Evolutionary conservation across 2,888 invertebrate species (phyloP).

Genomic region (Drosophila neonasuta): DNA sequence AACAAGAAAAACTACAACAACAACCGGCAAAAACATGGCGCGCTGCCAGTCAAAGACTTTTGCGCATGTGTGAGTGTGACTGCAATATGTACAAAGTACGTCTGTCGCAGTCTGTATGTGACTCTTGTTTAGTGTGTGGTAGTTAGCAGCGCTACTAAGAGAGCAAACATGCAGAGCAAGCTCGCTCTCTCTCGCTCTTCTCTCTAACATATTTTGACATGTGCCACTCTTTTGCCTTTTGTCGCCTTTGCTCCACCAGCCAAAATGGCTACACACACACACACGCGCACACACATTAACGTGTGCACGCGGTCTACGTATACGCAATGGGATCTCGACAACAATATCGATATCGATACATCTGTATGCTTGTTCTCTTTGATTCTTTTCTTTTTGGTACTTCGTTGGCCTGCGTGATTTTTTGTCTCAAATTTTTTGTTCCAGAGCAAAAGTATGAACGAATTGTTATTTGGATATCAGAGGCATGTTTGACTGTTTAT

Average conservation of each 20-base stretch:
- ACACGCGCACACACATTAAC: neutral
- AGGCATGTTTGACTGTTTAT: conserved; percentile 31
- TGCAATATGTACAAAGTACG: conserved; percentile 15
- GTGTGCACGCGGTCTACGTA: conserved; percentile 30
- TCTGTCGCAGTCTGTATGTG: conserved; percentile 31
- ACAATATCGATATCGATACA: conserved; percentile 36
- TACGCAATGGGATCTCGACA: conserved; percentile 47
- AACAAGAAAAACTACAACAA: conserved; percentile 48
- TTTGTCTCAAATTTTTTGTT: conserved; percentile 15
- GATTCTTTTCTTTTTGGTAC: conserved; percentile 26
- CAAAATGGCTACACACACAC: conserved; percentile 45
- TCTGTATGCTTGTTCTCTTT: conserved; percentile 13
- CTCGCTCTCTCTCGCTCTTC: conserved; percentile 5
- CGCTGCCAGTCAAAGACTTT: conserved; percentile 33
- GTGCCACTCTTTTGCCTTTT: conserved; percentile 37
- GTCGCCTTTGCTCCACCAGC: conserved; percentile 12
- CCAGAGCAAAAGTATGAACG: conserved; percentile 1
- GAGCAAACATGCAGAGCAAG: conserved; percentile 21
- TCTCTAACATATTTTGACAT: conserved; percentile 33
- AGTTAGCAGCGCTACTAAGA: conserved; percentile 19
- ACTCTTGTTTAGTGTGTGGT: conserved; percentile 25
- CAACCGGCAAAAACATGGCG: conserved; percentile 63
- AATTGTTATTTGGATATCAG: conserved; percentile 17
- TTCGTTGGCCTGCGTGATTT: conserved; percentile 16
- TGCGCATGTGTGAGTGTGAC: conserved; percentile 58